Percentiles rank a stretch among this genome's conserved stretches.
These are phyloP conservation scores for Andrena bucephala DNA, from an alignment of 2,888 invertebrate species.

Conservation along the genomic window DNA sequence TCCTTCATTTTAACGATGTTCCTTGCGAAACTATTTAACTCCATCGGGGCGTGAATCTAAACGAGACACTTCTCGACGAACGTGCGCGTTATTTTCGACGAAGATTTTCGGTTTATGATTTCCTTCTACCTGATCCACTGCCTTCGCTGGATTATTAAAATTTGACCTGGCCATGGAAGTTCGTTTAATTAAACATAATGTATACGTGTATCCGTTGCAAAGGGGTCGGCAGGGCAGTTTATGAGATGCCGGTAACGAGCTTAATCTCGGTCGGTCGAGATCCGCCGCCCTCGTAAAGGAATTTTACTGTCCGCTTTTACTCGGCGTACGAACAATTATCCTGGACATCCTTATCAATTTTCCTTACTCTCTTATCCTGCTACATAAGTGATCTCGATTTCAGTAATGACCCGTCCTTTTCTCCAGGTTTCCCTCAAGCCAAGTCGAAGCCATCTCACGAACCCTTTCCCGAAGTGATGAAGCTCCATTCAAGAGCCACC, in stretches of 20 bases:
- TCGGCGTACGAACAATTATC: slow-evolving; percentile 37
- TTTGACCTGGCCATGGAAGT: slow-evolving; percentile 27
- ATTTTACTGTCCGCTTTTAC: slow-evolving; percentile 52
- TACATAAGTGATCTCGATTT: slow-evolving; percentile 3
- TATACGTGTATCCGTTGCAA: slow-evolving; percentile 9
- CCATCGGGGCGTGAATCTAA: background rate
- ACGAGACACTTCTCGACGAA: background rate
- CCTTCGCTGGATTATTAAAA: slow-evolving; percentile 43
- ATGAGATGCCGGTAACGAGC: slow-evolving; percentile 42
- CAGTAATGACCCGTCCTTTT: slow-evolving; percentile 35
- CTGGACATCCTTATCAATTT: slow-evolving; percentile 29
- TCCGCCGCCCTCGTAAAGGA: slow-evolving; percentile 54
- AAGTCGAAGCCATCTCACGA: slow-evolving; percentile 30
- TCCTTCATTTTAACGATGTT: slow-evolving; percentile 14
- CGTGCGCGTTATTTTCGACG: background rate
- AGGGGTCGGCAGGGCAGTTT: slow-evolving; percentile 22
- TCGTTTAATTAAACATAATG: slow-evolving; percentile 42
- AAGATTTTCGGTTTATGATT: slow-evolving; percentile 6
- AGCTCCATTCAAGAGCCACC: background rate
- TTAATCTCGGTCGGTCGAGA: slow-evolving; percentile 36
- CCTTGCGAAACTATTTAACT: background rate
- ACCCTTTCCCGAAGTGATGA: slow-evolving; percentile 31
- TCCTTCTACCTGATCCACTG: background rate
- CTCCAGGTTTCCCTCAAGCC: slow-evolving; percentile 34
- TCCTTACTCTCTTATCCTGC: slow-evolving; percentile 4